These are phyloP conservation scores for Dendrolimus punctatus DNA, from an alignment of 1,140 invertebrate species.

Conservation along the genomic window DNA sequence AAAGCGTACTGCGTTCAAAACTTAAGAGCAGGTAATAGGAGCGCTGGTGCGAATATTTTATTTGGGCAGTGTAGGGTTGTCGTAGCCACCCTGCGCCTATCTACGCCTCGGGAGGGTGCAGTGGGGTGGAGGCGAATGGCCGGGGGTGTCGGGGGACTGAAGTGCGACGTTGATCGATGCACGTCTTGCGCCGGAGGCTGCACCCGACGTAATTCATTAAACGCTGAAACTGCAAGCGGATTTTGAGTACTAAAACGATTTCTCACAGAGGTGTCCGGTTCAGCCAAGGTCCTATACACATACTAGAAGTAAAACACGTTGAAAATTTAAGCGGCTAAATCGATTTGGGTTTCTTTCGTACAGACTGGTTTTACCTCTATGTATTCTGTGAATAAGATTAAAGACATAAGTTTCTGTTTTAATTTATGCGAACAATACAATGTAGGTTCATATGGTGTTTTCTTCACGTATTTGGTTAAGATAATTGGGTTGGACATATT, in stretches of 20 bases:
- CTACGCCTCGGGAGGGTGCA: slow-evolving; percentile 22
- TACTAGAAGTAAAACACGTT: too few relatives aligned
- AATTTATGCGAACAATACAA: too few relatives aligned
- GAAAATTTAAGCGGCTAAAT: too few relatives aligned
- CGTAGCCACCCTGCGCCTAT: slow-evolving; percentile 47
- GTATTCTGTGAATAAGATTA: too few relatives aligned
- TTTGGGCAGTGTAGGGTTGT: slow-evolving; percentile 58
- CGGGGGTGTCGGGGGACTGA: slow-evolving; percentile 22
- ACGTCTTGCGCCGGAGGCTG: slow-evolving; percentile 70
- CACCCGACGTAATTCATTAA: slow-evolving; percentile 71
- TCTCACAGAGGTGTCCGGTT: slow-evolving; percentile 56
- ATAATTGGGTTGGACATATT: too few relatives aligned
- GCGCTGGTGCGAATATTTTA: slow-evolving; percentile 63
- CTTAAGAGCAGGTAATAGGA: slow-evolving; percentile 34
- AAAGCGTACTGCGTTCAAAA: too few relatives aligned
- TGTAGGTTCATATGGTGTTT: too few relatives aligned
- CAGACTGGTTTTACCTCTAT: too few relatives aligned
- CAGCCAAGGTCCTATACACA: slow-evolving; percentile 3
- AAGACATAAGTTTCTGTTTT: too few relatives aligned
- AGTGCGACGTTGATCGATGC: slow-evolving; percentile 66
- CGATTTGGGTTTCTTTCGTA: too few relatives aligned
- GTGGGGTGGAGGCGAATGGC: slow-evolving; percentile 17
- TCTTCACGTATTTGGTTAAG: too few relatives aligned
- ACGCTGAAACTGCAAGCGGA: slow-evolving; percentile 67
- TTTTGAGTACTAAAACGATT: slow-evolving; percentile 70